phyloP scores from a whole-genome alignment of 2,113 vertebrate species.

The Gobiocypris rarus region DNA sequence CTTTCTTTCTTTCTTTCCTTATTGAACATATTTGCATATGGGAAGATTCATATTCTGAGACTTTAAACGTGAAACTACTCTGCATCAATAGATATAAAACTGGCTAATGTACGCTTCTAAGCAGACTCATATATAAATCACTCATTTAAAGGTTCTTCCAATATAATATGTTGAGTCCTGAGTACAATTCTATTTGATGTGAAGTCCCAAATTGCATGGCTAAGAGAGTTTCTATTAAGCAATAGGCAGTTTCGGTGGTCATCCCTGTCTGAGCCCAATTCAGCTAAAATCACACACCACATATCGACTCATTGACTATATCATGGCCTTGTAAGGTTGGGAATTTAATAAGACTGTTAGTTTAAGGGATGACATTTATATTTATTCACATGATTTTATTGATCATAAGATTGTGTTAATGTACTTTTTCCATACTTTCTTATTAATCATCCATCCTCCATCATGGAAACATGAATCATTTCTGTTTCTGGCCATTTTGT shows the following conservation, averaged over 20 bases:
- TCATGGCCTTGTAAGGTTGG: slow-evolving; percentile 22
- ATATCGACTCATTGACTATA: slow-evolving; percentile 13
- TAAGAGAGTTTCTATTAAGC: slow-evolving; percentile 41
- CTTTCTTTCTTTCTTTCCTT: too few relatives aligned
- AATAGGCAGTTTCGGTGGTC: slow-evolving; percentile 20
- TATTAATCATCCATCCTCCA: neutral
- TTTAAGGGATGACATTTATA: neutral
- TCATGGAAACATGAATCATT: neutral
- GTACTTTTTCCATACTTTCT: neutral
- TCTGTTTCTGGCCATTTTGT: neutral
- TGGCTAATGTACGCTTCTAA: neutral
- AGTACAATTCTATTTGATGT: neutral
- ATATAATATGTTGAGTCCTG: neutral
- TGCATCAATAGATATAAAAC: neutral
- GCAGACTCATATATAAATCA: neutral
- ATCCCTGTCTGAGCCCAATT: neutral
- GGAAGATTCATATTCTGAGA: neutral
- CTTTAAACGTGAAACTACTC: neutral
- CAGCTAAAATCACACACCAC: neutral
- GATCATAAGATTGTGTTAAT: neutral
- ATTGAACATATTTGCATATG: neutral
- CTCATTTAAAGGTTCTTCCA: neutral
- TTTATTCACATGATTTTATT: neutral
- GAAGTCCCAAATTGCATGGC: slow-evolving; percentile 11
- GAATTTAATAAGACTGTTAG: too few relatives aligned